These are phyloP conservation scores for Biston betularia DNA, from an alignment of 2,888 invertebrate species.

Conservation along the genomic window DNA sequence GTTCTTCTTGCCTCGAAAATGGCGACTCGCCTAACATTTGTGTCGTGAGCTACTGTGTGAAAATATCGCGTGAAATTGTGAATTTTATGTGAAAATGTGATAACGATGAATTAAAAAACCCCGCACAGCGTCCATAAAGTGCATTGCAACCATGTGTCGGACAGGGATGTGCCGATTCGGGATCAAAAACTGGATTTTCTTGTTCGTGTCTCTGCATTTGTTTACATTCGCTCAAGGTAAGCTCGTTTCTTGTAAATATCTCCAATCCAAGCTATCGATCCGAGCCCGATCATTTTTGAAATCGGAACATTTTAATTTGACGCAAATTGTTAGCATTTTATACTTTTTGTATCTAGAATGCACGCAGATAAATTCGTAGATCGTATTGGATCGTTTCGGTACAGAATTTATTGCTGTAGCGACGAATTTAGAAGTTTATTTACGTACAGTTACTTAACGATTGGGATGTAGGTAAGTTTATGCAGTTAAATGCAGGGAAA, in stretches of 20 bases:
- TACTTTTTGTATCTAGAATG: slow-evolving; percentile 4
- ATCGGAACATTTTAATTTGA: slow-evolving; percentile 43
- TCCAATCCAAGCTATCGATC: slow-evolving; percentile 71
- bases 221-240: slow-evolving; percentile 85
- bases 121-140: slow-evolving; percentile 73
- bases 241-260: slow-evolving; percentile 77
- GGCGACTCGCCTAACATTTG: slow-evolving; percentile 68
- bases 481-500: slow-evolving; percentile 35
- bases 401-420: slow-evolving; percentile 50
- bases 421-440: slow-evolving; percentile 57
- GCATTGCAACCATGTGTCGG: slow-evolving; percentile 77
- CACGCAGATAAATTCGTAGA: slow-evolving; percentile 14
- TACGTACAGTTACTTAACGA: slow-evolving; percentile 53
- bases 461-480: slow-evolving; percentile 26
- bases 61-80: slow-evolving; percentile 60
- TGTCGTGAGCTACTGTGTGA: slow-evolving; percentile 52
- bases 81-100: slow-evolving; percentile 83
- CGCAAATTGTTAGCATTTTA: slow-evolving; percentile 34
- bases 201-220: slow-evolving; percentile 78
- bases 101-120: slow-evolving; percentile 81
- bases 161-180: slow-evolving; percentile 80
- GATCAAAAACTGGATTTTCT: slow-evolving; percentile 82
- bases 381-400: slow-evolving; percentile 35
- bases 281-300: slow-evolving; percentile 42
- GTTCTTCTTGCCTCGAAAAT: slow-evolving; percentile 71